phyloP scores from a whole-genome alignment of 2,797 vertebrate genomes.

The Anas flavirostris region DNA sequence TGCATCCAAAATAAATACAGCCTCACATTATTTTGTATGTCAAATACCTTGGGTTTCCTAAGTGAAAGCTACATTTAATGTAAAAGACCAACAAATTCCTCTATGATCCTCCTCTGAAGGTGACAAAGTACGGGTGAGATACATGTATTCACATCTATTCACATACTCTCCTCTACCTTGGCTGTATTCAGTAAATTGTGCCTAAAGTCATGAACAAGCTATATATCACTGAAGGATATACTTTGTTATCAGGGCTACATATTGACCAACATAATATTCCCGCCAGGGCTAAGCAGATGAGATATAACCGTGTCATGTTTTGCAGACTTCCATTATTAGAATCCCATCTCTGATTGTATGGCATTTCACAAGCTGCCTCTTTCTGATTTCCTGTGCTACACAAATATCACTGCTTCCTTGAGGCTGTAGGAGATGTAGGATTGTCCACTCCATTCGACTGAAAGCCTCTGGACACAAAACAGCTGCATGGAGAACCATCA shows the following conservation, averaged over 20 bases:
- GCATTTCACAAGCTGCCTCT: conserved; percentile 11
- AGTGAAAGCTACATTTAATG: neutral
- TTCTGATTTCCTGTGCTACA: conserved; percentile 24
- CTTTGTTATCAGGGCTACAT: neutral
- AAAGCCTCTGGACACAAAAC: conserved; percentile 64
- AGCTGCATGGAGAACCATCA: conserved; percentile 15
- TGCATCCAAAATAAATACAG: neutral
- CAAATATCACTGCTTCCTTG: conserved; percentile 44
- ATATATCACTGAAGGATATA: neutral
- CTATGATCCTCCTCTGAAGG: neutral
- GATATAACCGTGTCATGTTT: neutral
- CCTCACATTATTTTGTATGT: neutral
- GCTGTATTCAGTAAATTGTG: neutral
- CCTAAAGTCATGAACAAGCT: neutral
- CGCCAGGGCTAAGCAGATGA: conserved; percentile 20
- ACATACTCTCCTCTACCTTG: neutral
- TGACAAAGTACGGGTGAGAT: neutral
- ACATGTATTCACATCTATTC: neutral
- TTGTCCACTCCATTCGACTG: conserved; percentile 54
- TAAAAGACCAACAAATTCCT: neutral
- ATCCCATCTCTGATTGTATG: conserved; percentile 9
- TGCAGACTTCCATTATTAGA: conserved; percentile 35
- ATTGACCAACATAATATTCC: neutral
- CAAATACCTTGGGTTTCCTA: neutral
- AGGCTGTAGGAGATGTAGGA: conserved; percentile 41